These are phyloP conservation scores for Synergus gifuensis DNA, from an alignment of 2,888 invertebrate genomes.

Conservation along the genomic window DNA sequence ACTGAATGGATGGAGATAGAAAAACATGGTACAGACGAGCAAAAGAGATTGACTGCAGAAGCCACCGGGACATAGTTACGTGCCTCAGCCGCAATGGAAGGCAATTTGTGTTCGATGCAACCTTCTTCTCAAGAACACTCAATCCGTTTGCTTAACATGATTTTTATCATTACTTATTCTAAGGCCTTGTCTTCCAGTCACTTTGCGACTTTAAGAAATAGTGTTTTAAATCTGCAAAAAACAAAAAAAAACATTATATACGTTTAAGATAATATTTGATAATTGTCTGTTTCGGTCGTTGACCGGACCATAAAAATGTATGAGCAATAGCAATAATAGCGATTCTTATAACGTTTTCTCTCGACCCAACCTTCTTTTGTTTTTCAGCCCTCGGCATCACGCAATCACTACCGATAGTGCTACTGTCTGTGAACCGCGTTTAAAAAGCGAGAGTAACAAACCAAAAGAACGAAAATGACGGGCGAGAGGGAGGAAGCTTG, in stretches of 20 bases:
- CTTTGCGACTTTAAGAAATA: too few species aligned
- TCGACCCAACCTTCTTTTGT: constrained; percentile 20
- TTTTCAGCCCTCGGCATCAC: constrained; percentile 16
- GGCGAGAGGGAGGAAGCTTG: constrained; percentile 35
- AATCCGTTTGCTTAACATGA: neutral
- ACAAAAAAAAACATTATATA: too few species aligned
- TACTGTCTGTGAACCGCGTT: constrained; percentile 30
- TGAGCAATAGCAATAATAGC: constrained; percentile 24
- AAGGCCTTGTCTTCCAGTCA: too few species aligned
- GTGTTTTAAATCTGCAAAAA: too few species aligned
- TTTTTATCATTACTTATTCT: neutral
- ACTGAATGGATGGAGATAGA: constrained; percentile 14
- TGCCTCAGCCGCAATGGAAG: neutral
- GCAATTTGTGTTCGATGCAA: constrained; percentile 11
- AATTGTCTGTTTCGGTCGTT: too few species aligned
- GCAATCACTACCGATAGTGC: constrained; percentile 27
- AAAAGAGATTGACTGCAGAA: constrained; percentile 7
- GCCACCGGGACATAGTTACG: constrained; percentile 8
- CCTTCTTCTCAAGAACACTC: neutral
- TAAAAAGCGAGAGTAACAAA: constrained; percentile 40
- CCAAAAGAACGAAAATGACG: constrained; percentile 44
- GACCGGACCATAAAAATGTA: neutral
- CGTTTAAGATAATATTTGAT: too few species aligned
- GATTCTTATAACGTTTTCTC: neutral
- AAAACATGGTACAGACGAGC: neutral